phyloP scores from a whole-genome alignment of 2,888 invertebrate genomes.

The Drosophila mimica region DNA sequence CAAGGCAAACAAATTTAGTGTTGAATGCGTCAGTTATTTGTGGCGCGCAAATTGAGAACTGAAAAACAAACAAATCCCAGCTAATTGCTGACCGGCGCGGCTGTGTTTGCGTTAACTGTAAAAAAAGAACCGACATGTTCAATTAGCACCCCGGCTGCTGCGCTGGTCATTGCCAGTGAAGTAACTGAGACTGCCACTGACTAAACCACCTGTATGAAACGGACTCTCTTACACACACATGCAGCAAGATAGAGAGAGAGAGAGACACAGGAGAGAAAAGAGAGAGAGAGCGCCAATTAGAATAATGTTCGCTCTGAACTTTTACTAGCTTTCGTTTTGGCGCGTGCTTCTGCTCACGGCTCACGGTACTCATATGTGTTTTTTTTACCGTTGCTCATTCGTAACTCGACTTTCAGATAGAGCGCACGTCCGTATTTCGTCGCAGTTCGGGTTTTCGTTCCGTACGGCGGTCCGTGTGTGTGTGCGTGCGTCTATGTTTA shows the following conservation, averaged over 20 bases:
- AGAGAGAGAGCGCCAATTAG: conserved; percentile 7
- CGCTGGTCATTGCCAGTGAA: conserved; percentile 24
- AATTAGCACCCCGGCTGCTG: conserved; percentile 61
- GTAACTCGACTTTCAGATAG: conserved; percentile 69
- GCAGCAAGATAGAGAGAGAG: neutral
- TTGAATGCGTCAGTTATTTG: conserved; percentile 4
- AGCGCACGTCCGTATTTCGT: conserved; percentile 64
- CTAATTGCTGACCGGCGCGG: conserved; percentile 24
- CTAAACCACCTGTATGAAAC: conserved; percentile 57
- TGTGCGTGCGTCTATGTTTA: conserved; percentile 52
- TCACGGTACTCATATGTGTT: conserved; percentile 29
- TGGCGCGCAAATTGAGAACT: conserved; percentile 36
- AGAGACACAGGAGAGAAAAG: neutral
- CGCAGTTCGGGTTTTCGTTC: conserved; percentile 22
- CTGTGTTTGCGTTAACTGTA: conserved; percentile 59
- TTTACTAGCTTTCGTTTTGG: conserved; percentile 68
- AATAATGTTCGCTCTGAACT: conserved; percentile 44
- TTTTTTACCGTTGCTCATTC: conserved; percentile 73
- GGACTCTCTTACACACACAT: conserved; percentile 12
- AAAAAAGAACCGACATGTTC: conserved; percentile 47
- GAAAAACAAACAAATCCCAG: conserved; percentile 27
- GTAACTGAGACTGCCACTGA: conserved; percentile 9
- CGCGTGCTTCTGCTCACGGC: conserved; percentile 55
- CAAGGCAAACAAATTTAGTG: neutral
- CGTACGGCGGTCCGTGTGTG: conserved; percentile 40